Conservation (phyloP, 92 coral and sea anemone genomes). For the Actinernus sp. region DNA sequence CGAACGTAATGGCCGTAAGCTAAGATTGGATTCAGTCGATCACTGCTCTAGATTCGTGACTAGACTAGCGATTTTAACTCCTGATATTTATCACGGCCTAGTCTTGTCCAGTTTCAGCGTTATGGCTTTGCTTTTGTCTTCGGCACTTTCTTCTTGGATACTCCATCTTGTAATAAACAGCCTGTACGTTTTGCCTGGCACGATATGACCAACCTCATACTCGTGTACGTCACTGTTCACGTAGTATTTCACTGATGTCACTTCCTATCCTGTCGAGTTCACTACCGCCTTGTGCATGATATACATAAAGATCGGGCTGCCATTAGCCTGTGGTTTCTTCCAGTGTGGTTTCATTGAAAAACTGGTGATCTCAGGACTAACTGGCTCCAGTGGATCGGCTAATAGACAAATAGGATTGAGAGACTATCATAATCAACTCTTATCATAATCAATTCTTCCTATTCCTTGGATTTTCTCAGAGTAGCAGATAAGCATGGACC, state of each 20-base stretch:
- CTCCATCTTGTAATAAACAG: slow-evolving; percentile 4
- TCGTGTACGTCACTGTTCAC: slow-evolving; percentile 4
- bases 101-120: background rate
- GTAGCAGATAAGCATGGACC: too few relatives aligned
- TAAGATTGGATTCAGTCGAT: too few relatives aligned
- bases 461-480: too few relatives aligned
- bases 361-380: background rate
- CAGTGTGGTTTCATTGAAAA: background rate
- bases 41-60: too few relatives aligned
- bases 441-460: too few relatives aligned
- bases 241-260: slow-evolving; percentile 2
- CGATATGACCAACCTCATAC: slow-evolving; percentile 3
- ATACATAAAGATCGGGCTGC: slow-evolving; percentile 7
- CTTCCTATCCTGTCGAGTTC: slow-evolving; percentile 1
- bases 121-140: background rate
- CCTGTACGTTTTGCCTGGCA: slow-evolving; percentile 1
- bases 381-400: background rate
- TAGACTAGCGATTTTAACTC: too few relatives aligned
- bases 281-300: background rate
- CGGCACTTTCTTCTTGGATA: slow-evolving; percentile 7
- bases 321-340: background rate
- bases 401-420: too few relatives aligned
- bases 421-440: too few relatives aligned
- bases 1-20: too few relatives aligned
- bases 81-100: too few relatives aligned